These are phyloP conservation scores for Diprion similis DNA, from an alignment of 1,140 invertebrate genomes.

Conservation along the genomic window DNA sequence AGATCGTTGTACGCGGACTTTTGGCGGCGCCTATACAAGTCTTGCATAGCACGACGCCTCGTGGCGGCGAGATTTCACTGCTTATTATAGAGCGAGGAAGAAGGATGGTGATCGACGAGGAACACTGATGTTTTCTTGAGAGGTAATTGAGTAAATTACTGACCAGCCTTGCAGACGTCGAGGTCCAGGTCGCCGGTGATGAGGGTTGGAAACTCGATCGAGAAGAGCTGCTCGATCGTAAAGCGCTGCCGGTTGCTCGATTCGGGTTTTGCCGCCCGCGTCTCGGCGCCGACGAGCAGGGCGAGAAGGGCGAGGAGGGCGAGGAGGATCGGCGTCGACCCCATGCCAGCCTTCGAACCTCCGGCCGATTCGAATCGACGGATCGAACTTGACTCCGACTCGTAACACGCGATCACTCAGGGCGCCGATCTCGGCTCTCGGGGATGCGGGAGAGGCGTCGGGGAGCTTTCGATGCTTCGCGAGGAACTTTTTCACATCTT, in stretches of 20 bases:
- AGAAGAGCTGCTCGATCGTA: constrained; percentile 74
- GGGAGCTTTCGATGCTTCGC: background rate
- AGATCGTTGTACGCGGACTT: no score
- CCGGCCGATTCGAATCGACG: background rate
- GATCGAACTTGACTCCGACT: constrained; percentile 9
- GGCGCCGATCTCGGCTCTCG: background rate
- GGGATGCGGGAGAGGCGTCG: background rate
- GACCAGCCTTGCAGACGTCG: constrained; percentile 86
- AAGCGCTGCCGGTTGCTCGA: constrained; percentile 58
- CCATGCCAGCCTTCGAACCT: background rate
- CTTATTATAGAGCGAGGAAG: no score
- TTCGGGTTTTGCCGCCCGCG: background rate
- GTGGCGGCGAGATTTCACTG: no score
- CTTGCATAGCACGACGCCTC: no score
- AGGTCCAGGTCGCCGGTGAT: constrained; percentile 79
- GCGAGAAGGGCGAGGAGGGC: background rate
- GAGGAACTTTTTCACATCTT: background rate
- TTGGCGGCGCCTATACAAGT: no score
- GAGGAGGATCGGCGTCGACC: background rate
- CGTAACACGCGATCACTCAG: constrained; percentile 13
- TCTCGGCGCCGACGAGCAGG: constrained; percentile 5
- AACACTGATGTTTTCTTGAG: no score
- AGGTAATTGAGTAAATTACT: background rate
- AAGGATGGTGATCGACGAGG: no score
- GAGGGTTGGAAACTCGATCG: constrained; percentile 68